A percentile compares a stretch with the other conserved stretches of the same genome.
Conservation (phyloP, 2,888 invertebrate species). For the Drosophila conformis region DNA sequence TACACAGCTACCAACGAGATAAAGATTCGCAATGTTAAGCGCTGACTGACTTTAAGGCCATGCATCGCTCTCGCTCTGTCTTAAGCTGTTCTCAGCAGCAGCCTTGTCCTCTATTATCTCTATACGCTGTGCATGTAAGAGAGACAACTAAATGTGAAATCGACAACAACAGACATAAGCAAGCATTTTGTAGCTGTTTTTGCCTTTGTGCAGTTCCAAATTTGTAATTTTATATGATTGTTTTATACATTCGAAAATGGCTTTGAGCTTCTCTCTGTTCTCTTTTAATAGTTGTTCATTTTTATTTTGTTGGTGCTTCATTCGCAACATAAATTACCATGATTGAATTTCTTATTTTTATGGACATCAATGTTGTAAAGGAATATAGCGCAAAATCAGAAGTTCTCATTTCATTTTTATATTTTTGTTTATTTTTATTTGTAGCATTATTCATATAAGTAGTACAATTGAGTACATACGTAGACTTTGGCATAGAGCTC, state of each 20-base stretch:
- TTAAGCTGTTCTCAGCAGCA: neutral
- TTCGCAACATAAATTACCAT: neutral
- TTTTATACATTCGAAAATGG: neutral
- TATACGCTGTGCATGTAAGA: neutral
- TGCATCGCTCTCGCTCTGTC: neutral
- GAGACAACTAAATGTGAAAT: neutral
- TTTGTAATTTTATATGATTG: neutral
- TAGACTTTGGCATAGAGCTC: constrained; percentile 46
- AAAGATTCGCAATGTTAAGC: neutral
- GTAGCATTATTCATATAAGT: constrained; percentile 39
- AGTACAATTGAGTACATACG: constrained; percentile 39
- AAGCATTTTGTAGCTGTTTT: neutral
- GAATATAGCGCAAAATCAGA: neutral
- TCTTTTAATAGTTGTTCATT: neutral
- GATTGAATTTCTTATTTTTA: neutral
- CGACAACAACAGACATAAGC: neutral
- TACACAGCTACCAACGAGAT: neutral
- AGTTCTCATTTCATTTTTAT: neutral
- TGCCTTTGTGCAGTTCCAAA: neutral
- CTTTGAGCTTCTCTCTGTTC: neutral
- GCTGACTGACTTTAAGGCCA: neutral
- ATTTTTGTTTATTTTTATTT: constrained; percentile 48
- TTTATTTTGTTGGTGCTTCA: neutral
- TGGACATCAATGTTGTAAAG: neutral
- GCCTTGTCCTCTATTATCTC: neutral